Base-by-base conservation (phyloP, 2,113 vertebrate species). In the Oryzias javanicus region DNA sequence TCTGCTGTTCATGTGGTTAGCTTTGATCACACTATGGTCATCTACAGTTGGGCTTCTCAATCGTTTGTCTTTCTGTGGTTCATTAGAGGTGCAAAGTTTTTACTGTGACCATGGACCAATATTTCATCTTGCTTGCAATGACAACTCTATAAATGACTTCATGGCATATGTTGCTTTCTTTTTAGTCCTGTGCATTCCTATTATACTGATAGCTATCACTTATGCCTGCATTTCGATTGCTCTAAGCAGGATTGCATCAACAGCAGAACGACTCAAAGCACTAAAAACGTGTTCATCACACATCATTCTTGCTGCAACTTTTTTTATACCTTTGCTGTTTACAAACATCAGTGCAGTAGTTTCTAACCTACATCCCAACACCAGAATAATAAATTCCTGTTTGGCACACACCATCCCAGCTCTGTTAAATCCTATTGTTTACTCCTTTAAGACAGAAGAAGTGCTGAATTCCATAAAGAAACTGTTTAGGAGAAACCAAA, bases 201-300 rank as follows among this genome's bases (percentile, higher is more conserved):
- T 69, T 12, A 0, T 69, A 24, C 20, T 83, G 1, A 83, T 83
- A 57, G 19, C 22, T 4, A 0, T 66, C 4, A 69, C 70, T 16
- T 83, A 80, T 72, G 7, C 60, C 48, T 69, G 25, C 14, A 83
- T 83, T 55, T 73, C 56, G 12, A 25, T 51, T 7, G 16, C 49
- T 8, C 40, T 61, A 17, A 27, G 41, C 48, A 84, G 73, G 35
- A 78, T 78, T 51, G 59, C 69, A 4, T 70, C 70, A 24, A 64
- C 47, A 29, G 16, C 25, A 16, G 70, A 89, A 17, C 25, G 79
- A 35, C 55, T 70, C 4, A 88, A 59, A 81, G 84, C 85, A 14
- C 17, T 84, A 12, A 81, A 84, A 79, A 90, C 86, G 5, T 90
- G 88, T 40, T 79, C 68, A 8, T 80, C 82, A 42, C 88, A 90